Conservation (phyloP, 64 coral and sea anemone species). For the Actinia equina region DNA sequence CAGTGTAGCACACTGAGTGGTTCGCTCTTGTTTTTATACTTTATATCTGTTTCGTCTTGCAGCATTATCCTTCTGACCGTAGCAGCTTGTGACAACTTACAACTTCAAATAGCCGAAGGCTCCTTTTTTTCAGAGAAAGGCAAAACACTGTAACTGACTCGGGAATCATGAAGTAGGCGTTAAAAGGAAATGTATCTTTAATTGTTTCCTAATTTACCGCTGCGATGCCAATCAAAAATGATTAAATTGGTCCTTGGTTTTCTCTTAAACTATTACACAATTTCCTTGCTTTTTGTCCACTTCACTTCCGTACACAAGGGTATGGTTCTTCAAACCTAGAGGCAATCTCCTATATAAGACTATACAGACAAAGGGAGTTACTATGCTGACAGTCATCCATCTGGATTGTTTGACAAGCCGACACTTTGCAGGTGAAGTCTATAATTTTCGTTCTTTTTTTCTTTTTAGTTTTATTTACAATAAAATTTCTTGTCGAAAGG, state of each 20-base stretch:
- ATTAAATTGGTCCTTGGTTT: background rate
- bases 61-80: too few species aligned
- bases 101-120: too few species aligned
- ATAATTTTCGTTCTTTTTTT: background rate
- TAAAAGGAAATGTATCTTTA: background rate
- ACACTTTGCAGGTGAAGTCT: background rate
- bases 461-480: too few species aligned
- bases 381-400: background rate
- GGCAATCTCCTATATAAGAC: background rate
- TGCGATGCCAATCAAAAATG: background rate
- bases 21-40: too few species aligned
- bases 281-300: conserved; percentile 1
- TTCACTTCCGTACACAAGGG: background rate
- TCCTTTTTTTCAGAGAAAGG: too few species aligned
- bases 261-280: background rate
- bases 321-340: background rate
- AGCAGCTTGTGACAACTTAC: too few species aligned
- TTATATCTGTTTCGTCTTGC: too few species aligned
- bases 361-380: background rate
- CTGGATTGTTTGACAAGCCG: background rate
- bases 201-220: background rate
- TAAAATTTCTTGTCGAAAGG: background rate
- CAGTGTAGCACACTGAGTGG: too few species aligned
- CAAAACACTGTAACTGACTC: background rate
- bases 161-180: background rate